Base-by-base conservation (phyloP, 1,140 invertebrate species). In the Pseudomyrmex flavicornis region DNA sequence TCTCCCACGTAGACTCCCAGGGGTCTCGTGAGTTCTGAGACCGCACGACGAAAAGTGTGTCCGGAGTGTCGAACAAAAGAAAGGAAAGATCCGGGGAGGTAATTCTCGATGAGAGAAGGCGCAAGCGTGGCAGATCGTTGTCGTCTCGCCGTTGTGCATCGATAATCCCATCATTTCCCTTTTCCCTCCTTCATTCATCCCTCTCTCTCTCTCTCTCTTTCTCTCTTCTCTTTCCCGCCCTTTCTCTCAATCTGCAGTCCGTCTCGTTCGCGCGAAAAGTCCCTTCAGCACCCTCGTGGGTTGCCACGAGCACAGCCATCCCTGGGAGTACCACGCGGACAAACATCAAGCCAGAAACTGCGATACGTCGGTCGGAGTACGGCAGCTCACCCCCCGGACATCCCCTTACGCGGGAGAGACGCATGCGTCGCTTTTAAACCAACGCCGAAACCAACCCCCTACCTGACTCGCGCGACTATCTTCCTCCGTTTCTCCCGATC, bases 341-440 rank as follows among this genome's bases (percentile, higher is more conserved):
- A 94, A 94, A 94, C 93, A 94, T 94, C 94, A 90, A 92, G 92
- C 84, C 88, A 94, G 93, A 92, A 92, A 94, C 93, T 94, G 93
- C 93, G 93, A 93, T 93, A 92, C 92, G 91, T 91, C 84, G 92
- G 90, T 87, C 90, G 84, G 88, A 88, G 89, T 85, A 88, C 89
- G 90, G 89, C 89, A 90, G 88, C 88, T 92, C 89, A 91, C 90
- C 91, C 90, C 91, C 93, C 88, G 89, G 90, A 92, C 90, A 85
- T 91, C 88, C 85, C 87, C 91, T 88, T 86, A 72, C 83, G 85
- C 84, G 74, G 13, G 65, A 82, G 65, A 82, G 87, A 92, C 94
- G 94, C 94, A 94, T 94, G 93, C 93, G 93, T 93, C 89, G 86
- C 88, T 92, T 94, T 94, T 90, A 90, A 94, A 91, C 91, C 88